Conservation (phyloP, 2,888 invertebrate species). For the Eupithecia pulchellata region DNA sequence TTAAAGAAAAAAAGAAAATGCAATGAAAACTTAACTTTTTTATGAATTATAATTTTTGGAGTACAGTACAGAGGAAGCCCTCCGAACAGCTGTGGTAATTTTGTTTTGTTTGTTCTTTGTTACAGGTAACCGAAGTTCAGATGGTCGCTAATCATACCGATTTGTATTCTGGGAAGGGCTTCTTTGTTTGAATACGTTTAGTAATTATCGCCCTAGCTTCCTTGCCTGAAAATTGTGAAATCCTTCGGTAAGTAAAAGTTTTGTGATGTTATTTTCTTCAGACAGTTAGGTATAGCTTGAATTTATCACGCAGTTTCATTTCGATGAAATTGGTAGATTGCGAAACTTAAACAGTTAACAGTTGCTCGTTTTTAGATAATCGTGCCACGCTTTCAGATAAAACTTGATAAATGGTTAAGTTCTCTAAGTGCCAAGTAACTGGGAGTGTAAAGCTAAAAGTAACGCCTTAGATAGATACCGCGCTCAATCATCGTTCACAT, state of each 20-base stretch:
- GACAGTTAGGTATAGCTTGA: not conserved
- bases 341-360: not conserved
- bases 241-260: slow-evolving; percentile 10
- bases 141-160: slow-evolving; percentile 22
- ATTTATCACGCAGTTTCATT: not conserved
- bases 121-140: slow-evolving; percentile 41
- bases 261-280: not conserved
- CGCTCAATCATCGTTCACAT: slow-evolving; percentile 42
- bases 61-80: not conserved
- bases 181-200: slow-evolving; percentile 31
- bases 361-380: slow-evolving; percentile 12
- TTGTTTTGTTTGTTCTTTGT: slow-evolving; percentile 41
- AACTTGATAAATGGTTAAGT: slow-evolving; percentile 25
- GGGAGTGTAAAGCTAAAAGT: slow-evolving; percentile 2
- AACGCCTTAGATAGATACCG: slow-evolving; percentile 22
- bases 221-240: slow-evolving; percentile 8
- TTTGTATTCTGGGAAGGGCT: slow-evolving; percentile 32
- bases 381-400: slow-evolving; percentile 27
- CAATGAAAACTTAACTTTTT: not conserved
- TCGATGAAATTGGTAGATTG: slow-evolving; percentile 4
- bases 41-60: not conserved
- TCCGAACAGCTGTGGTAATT: slow-evolving; percentile 26
- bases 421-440: slow-evolving; percentile 16
- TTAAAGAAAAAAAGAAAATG: not conserved
- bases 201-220: slow-evolving; percentile 19